Evolutionary conservation across 2,888 invertebrate species (phyloP).

Genomic region (Mythimna impura): DNA sequence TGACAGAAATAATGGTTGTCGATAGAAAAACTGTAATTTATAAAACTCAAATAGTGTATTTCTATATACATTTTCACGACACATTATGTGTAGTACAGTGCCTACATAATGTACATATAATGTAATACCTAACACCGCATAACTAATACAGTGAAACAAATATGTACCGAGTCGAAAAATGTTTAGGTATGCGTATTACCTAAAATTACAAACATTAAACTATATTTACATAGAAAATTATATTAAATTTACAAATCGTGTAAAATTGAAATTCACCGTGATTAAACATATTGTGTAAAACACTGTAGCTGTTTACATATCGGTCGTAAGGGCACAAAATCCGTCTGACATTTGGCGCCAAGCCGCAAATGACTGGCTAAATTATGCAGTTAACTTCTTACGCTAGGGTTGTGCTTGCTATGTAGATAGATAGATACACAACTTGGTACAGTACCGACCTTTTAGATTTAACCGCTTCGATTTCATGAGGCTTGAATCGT

Average conservation of each 20-base stretch:
- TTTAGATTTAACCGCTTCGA: constrained; percentile 54
- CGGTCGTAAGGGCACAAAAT: constrained; percentile 67
- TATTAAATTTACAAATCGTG: constrained; percentile 54
- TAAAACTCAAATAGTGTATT: background rate
- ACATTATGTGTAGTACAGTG: background rate
- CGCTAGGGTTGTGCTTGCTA: constrained; percentile 52
- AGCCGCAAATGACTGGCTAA: constrained; percentile 81
- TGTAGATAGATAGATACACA: constrained; percentile 18
- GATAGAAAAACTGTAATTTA: background rate
- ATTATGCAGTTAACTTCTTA: constrained; percentile 83
- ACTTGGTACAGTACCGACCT: constrained; percentile 60
- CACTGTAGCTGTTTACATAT: constrained; percentile 41
- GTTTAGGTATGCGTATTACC: constrained; percentile 33
- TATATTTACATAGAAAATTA: constrained; percentile 46
- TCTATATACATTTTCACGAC: background rate
- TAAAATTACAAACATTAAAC: constrained; percentile 39
- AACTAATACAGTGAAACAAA: constrained; percentile 21
- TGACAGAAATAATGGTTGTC: background rate
- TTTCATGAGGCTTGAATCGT: constrained; percentile 48
- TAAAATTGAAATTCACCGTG: constrained; percentile 49
- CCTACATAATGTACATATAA: background rate
- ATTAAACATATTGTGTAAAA: constrained; percentile 56
- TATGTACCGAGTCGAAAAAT: constrained; percentile 22
- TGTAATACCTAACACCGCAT: background rate
- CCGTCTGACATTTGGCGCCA: constrained; percentile 80